Evolutionary conservation across 2,113 vertebrate genomes (phyloP).

Genomic region (Entelurus aequoreus): DNA sequence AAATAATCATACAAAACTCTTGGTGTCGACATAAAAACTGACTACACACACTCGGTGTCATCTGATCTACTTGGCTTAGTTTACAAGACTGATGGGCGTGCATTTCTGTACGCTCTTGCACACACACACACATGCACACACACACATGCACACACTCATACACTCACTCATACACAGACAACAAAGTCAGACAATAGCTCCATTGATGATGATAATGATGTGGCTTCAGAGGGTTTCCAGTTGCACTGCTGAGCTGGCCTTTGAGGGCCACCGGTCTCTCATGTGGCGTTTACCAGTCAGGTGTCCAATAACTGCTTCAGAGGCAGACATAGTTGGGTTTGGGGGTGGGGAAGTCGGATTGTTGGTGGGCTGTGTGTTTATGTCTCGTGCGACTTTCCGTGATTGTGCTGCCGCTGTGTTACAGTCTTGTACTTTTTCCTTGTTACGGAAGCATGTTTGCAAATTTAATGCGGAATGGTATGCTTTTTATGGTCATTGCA

Average conservation of each 20-base stretch:
- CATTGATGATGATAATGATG: conserved; percentile 38
- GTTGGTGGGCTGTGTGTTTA: not conserved
- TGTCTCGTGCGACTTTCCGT: too few species aligned
- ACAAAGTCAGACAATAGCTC: conserved; percentile 36
- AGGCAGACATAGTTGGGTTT: not conserved
- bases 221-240: conserved; percentile 43
- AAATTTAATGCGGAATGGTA: too few species aligned
- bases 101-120: not conserved
- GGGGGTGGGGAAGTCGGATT: not conserved
- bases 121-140: conserved; percentile 7
- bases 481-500: too few species aligned
- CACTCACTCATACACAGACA: conserved; percentile 6
- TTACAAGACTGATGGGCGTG: conserved; percentile 21
- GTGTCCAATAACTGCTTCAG: conserved; percentile 20
- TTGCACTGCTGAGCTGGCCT: conserved; percentile 36
- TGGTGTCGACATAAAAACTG: not conserved
- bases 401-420: too few species aligned
- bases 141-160: not conserved
- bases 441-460: too few species aligned
- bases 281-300: conserved; percentile 13
- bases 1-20: not conserved
- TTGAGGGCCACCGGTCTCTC: conserved; percentile 26
- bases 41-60: conserved; percentile 18
- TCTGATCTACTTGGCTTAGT: conserved; percentile 34
- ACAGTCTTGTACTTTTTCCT: too few species aligned